Evolutionary conservation across 2,797 vertebrate genomes (phyloP).

Genomic region (Chaetophractus vellerosus): DNA sequence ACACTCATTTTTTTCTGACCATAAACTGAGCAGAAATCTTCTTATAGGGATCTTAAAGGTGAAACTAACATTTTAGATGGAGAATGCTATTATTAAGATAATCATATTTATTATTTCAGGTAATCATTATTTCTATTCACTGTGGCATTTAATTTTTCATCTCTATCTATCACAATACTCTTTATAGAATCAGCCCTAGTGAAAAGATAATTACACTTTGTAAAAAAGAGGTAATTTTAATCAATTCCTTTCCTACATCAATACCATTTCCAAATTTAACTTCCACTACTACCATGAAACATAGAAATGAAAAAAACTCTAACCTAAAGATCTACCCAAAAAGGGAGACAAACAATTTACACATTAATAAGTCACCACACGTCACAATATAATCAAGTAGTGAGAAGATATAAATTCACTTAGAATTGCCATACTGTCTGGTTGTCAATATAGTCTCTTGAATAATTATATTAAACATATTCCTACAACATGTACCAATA

Average conservation of each 20-base stretch:
- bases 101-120: slow-evolving; percentile 39
- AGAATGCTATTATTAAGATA: slow-evolving; percentile 16
- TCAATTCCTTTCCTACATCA: slow-evolving; percentile 61
- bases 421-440: slow-evolving; percentile 52
- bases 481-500: slow-evolving; percentile 76
- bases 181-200: slow-evolving; percentile 57
- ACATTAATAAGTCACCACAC: slow-evolving; percentile 24
- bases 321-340: slow-evolving; percentile 65
- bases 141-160: slow-evolving; percentile 49
- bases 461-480: slow-evolving; percentile 79
- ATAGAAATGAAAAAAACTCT: slow-evolving; percentile 66
- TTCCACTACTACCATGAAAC: slow-evolving; percentile 64
- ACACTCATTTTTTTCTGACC: slow-evolving; percentile 31
- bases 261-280: slow-evolving; percentile 70
- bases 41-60: too few species aligned
- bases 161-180: slow-evolving; percentile 31
- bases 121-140: slow-evolving; percentile 51
- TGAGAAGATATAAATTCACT: slow-evolving; percentile 24
- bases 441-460: slow-evolving; percentile 78
- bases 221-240: not conserved
- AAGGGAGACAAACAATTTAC: slow-evolving; percentile 61
- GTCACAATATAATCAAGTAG: slow-evolving; percentile 64
- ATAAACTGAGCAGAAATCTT: slow-evolving; percentile 13
- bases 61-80: slow-evolving; percentile 45
- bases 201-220: slow-evolving; percentile 48